A percentile compares a stretch with the other conserved stretches of the same genome.
Conservation (phyloP, 2,888 invertebrate species). For the Agrypnus murinus region DNA sequence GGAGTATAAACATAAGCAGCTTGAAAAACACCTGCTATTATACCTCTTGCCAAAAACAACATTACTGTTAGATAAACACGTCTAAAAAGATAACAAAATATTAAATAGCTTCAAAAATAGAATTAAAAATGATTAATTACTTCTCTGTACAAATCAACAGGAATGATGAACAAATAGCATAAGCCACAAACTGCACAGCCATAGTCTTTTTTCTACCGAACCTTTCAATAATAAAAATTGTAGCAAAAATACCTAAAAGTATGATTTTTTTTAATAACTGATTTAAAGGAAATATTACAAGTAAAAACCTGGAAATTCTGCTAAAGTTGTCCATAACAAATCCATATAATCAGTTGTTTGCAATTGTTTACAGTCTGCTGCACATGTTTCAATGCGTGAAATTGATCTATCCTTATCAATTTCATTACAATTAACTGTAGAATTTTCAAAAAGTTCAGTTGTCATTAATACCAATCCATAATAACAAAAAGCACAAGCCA, state of each 20-base stretch:
- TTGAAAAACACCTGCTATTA: constrained; percentile 96
- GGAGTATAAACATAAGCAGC: constrained; percentile 97
- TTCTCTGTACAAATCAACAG: constrained; percentile 83
- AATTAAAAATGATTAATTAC: no score
- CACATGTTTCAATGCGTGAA: constrained; percentile 72
- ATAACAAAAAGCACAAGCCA: constrained; percentile 95
- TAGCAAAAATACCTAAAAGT: constrained; percentile 86
- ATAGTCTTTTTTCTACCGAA: constrained; percentile 94
- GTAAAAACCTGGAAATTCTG: constrained; percentile 90
- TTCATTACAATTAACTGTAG: constrained; percentile 69
- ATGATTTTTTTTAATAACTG: not conserved
- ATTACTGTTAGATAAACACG: constrained; percentile 86
- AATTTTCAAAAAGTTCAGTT: constrained; percentile 89
- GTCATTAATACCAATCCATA: constrained; percentile 96
- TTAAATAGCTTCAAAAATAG: not conserved
- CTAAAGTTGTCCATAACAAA: constrained; percentile 93
- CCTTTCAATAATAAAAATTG: constrained; percentile 91
- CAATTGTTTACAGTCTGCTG: constrained; percentile 81
- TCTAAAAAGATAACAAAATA: constrained; percentile 71
- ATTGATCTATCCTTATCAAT: constrained; percentile 58
- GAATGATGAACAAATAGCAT: constrained; percentile 83
- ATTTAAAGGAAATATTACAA: not conserved
- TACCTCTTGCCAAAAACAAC: constrained; percentile 90
- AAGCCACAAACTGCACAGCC: constrained; percentile 93
- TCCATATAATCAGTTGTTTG: constrained; percentile 94